These are phyloP conservation scores for Aricia artaxerxes DNA, from an alignment of 2,888 invertebrate species.

Conservation along the genomic window DNA sequence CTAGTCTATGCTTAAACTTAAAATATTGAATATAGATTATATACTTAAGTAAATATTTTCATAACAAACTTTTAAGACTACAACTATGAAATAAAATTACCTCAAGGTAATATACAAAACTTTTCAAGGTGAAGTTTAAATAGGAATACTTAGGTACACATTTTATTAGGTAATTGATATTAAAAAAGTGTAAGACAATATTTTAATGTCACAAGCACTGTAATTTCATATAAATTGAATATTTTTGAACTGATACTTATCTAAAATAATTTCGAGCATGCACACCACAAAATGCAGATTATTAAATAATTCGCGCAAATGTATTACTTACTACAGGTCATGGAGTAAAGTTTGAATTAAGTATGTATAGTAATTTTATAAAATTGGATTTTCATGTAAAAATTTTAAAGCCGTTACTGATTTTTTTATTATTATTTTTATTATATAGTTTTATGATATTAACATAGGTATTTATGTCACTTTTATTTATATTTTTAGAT, in stretches of 20 bases:
- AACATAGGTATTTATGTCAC: not conserved
- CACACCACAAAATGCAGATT: too few species aligned
- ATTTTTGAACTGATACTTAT: too few species aligned
- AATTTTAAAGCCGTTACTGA: not conserved
- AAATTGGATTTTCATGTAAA: not conserved
- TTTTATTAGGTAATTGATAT: not conserved
- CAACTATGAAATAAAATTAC: not conserved
- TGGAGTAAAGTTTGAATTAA: not conserved
- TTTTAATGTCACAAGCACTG: not conserved
- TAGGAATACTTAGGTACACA: not conserved
- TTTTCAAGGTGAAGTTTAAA: constrained; percentile 2
- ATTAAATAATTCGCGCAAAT: not conserved
- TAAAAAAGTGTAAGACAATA: not conserved
- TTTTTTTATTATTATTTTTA: not conserved
- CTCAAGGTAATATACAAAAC: not conserved
- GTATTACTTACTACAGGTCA: not conserved
- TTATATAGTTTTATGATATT: not conserved
- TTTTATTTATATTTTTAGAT: not conserved
- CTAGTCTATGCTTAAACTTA: too few species aligned
- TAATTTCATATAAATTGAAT: too few species aligned
- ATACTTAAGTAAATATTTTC: not conserved
- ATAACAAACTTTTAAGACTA: not conserved
- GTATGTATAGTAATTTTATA: not conserved
- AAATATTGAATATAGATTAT: too few species aligned
- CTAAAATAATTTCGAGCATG: too few species aligned